A percentile compares a stretch with the other conserved stretches of the same genome.
These are phyloP conservation scores for Melipona bicolor DNA, from an alignment of 2,888 invertebrate species.

Conservation along the genomic window DNA sequence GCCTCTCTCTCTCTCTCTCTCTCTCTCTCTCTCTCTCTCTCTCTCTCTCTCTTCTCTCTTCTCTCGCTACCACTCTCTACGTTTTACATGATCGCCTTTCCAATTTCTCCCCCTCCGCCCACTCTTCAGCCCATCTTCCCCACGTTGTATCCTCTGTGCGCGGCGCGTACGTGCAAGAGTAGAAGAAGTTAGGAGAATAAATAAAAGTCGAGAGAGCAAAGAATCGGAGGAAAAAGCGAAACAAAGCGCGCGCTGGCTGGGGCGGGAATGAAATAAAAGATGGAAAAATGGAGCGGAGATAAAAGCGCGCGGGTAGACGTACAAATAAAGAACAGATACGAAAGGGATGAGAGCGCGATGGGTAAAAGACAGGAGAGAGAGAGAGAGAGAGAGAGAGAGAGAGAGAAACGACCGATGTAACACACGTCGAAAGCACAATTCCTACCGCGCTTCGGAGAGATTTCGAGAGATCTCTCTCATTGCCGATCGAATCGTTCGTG, in stretches of 20 bases:
- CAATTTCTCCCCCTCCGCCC: neutral
- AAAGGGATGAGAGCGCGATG: neutral
- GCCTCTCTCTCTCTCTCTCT: slow-evolving; percentile 17
- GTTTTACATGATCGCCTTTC: slow-evolving; percentile 1
- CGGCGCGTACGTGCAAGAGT: neutral
- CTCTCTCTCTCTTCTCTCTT: slow-evolving; percentile 14
- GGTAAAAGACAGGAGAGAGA: neutral
- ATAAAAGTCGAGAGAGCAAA: slow-evolving; percentile 34
- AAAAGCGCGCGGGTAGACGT: neutral
- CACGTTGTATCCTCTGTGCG: neutral
- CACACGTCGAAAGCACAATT: slow-evolving; percentile 80
- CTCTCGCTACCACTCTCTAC: slow-evolving; percentile 3
- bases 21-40: slow-evolving; percentile 17
- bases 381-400: neutral
- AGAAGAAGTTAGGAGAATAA: slow-evolving; percentile 15
- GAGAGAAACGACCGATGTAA: neutral
- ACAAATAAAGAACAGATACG: slow-evolving; percentile 13
- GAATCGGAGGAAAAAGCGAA: slow-evolving; percentile 10
- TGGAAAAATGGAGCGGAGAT: neutral
- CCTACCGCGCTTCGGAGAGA: slow-evolving; percentile 74
- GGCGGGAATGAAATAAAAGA: slow-evolving; percentile 4
- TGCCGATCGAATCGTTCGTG: slow-evolving; percentile 83
- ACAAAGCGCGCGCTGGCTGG: neutral
- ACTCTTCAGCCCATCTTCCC: neutral
- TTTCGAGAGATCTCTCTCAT: slow-evolving; percentile 78